Evolutionary conservation across 2,888 invertebrate genomes (phyloP).

Genomic region (Galerucella nymphaeae): DNA sequence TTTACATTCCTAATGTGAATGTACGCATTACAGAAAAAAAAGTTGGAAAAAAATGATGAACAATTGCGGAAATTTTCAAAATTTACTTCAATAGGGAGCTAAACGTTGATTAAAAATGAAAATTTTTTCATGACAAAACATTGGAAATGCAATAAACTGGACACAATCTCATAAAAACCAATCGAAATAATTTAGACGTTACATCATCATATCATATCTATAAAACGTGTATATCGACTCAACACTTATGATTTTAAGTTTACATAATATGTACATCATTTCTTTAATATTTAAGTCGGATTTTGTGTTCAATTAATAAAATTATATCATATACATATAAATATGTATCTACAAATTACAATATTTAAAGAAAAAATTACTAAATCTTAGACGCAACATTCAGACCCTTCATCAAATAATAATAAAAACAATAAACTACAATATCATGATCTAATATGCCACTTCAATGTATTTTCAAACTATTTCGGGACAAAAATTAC

Average conservation of each 20-base stretch:
- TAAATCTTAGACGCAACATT: conserved; percentile 53
- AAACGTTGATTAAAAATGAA: conserved; percentile 46
- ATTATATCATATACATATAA: conserved; percentile 43
- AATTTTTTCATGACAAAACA: conserved; percentile 41
- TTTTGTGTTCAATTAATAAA: conserved; percentile 46
- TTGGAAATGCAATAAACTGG: conserved; percentile 57
- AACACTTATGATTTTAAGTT: conserved; percentile 48
- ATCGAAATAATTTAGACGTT: conserved; percentile 49
- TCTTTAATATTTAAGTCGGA: conserved; percentile 37
- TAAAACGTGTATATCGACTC: conserved; percentile 47
- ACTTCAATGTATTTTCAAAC: not conserved
- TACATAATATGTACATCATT: conserved; percentile 53
- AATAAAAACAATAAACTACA: conserved; percentile 18
- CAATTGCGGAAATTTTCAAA: conserved; percentile 44
- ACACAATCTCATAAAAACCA: conserved; percentile 47
- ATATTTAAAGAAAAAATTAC: conserved; percentile 49
- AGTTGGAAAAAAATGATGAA: conserved; percentile 46
- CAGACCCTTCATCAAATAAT: conserved; percentile 33
- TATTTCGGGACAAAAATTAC: not conserved
- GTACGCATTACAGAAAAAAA: conserved; percentile 44
- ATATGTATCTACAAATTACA: conserved; percentile 49
- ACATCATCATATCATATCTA: conserved; percentile 47
- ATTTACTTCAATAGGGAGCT: conserved; percentile 37
- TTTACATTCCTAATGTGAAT: conserved; percentile 57
- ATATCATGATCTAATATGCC: conserved; percentile 16